These are phyloP conservation scores for Phylloscopus trochilus DNA, from an alignment of 2,113 vertebrate species.

Conservation along the genomic window DNA sequence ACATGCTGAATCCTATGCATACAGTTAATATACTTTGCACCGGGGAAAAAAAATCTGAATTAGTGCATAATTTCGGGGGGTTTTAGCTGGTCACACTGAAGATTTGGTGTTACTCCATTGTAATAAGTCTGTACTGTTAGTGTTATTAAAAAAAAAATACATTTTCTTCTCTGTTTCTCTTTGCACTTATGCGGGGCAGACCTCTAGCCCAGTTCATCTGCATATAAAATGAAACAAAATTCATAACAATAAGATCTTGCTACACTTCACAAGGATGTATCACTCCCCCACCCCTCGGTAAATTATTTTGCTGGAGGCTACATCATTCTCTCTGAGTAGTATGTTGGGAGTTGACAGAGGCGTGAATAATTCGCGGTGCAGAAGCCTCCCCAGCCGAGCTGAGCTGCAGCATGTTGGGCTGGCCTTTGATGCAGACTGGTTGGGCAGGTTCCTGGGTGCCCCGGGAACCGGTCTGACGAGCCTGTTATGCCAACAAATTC, in stretches of 20 bases:
- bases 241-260: conserved; percentile 66
- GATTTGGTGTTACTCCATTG: not conserved
- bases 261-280: conserved; percentile 62
- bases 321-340: conserved; percentile 73
- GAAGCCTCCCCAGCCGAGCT: conserved; percentile 68
- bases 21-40: not conserved
- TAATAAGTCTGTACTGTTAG: not conserved
- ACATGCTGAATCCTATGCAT: not conserved
- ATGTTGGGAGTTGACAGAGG: conserved; percentile 73
- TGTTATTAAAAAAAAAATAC: not conserved
- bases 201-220: conserved; percentile 46
- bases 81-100: not conserved
- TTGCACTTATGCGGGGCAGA: not conserved
- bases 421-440: conserved; percentile 83
- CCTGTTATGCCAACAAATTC: conserved; percentile 87
- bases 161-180: not conserved
- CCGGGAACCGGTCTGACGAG: conserved; percentile 80
- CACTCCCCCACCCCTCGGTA: conserved; percentile 64
- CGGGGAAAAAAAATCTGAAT: not conserved
- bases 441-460: conserved; percentile 76
- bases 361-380: conserved; percentile 72
- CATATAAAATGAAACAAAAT: conserved; percentile 40
- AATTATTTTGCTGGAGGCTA: conserved; percentile 86
- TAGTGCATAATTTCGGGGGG: not conserved
- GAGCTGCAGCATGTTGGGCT: conserved; percentile 78